Evolutionary conservation across 2,797 vertebrate genomes (phyloP).

Genomic region (Phalanger gymnotis): DNA sequence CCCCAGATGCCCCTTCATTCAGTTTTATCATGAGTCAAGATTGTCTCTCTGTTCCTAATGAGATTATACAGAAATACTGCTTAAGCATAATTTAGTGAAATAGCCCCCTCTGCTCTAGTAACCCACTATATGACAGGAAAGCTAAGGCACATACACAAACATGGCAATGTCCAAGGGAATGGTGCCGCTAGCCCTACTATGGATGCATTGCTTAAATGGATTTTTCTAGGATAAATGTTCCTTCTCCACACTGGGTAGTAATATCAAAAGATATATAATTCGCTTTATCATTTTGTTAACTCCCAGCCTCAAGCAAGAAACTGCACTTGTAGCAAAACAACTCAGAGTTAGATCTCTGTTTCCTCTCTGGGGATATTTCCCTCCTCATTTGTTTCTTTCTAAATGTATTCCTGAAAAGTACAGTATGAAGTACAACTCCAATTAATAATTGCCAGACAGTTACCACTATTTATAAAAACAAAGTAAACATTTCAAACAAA

Average conservation of each 20-base stretch:
- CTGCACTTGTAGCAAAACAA: neutral
- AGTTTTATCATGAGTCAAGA: neutral
- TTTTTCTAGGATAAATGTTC: neutral
- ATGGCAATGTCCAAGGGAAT: neutral
- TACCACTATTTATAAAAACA: neutral
- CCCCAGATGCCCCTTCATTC: neutral
- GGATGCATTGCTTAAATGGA: neutral
- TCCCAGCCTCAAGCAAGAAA: neutral
- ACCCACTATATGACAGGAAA: neutral
- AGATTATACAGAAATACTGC: neutral
- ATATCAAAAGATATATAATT: neutral
- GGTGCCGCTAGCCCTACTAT: neutral
- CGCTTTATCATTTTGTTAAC: neutral
- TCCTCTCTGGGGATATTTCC: neutral
- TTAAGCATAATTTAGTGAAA: neutral
- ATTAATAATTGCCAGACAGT: neutral
- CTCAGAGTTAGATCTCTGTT: neutral
- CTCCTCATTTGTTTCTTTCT: neutral
- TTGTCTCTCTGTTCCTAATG: neutral
- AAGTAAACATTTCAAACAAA: neutral
- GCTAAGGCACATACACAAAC: neutral
- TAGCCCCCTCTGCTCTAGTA: neutral
- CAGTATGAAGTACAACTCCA: neutral
- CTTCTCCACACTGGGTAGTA: neutral
- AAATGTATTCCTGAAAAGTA: neutral